Percentiles rank a stretch among this genome's conserved stretches.
Evolutionary conservation across 2,888 invertebrate species (phyloP).

Genomic region (Eilema depressum): DNA sequence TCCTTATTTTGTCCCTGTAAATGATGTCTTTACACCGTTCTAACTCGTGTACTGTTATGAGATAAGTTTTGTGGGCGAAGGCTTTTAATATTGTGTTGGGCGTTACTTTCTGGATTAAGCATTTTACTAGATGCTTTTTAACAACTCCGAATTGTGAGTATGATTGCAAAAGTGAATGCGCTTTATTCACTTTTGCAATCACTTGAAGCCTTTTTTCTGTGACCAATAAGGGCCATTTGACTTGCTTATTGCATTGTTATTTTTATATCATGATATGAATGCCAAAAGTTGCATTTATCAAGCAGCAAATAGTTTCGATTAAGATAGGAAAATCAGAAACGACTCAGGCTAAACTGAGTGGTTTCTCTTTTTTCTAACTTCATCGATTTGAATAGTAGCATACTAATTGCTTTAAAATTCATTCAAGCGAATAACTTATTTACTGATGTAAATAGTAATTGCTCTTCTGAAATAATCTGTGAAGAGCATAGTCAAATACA

Average conservation of each 20-base stretch:
- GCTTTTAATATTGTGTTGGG: conserved; percentile 36
- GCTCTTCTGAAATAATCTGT: too few relatives aligned
- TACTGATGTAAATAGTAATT: too few relatives aligned
- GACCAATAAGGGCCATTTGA: background rate
- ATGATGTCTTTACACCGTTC: conserved; percentile 55
- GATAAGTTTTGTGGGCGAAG: conserved; percentile 40
- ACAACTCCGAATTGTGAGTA: background rate
- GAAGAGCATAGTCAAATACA: too few relatives aligned
- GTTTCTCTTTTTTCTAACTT: too few relatives aligned
- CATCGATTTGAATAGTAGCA: too few relatives aligned
- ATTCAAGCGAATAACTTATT: background rate
- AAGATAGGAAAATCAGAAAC: too few relatives aligned
- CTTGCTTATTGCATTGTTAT: background rate
- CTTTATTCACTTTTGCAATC: background rate
- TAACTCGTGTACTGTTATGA: conserved; percentile 44
- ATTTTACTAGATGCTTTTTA: background rate
- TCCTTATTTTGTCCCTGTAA: conserved; percentile 58
- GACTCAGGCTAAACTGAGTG: too few relatives aligned
- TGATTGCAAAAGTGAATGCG: too few relatives aligned
- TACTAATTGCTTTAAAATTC: too few relatives aligned
- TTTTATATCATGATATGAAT: background rate
- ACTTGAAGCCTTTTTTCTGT: background rate
- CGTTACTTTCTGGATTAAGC: background rate
- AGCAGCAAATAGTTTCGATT: too few relatives aligned
- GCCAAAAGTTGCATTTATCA: background rate